Evolutionary conservation across 2,888 invertebrate genomes (phyloP).

Genomic region (Cepaea hortensis): DNA sequence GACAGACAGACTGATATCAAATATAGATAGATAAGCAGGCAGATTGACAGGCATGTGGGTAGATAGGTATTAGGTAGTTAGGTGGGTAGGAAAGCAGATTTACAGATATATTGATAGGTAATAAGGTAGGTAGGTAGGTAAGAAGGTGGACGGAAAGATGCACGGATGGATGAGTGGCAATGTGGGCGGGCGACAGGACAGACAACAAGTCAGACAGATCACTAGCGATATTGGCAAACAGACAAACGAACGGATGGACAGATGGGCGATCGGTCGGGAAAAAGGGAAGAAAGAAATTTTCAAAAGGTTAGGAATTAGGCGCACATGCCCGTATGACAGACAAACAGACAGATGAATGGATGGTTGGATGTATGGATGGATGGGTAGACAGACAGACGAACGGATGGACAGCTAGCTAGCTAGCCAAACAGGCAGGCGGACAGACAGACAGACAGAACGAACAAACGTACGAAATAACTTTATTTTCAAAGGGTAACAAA

Average conservation of each 20-base stretch:
- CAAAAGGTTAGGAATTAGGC: too few species aligned
- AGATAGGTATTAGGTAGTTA: too few species aligned
- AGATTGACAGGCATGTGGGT: background rate
- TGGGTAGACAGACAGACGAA: slow-evolving; percentile 5
- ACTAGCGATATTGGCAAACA: too few species aligned
- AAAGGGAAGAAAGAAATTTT: too few species aligned
- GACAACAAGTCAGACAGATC: background rate
- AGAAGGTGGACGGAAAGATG: background rate
- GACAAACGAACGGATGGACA: background rate
- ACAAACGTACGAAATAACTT: too few species aligned
- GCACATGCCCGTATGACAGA: background rate
- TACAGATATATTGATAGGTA: background rate
- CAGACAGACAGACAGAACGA: too few species aligned
- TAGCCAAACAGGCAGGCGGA: background rate
- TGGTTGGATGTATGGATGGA: background rate
- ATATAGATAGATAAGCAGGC: background rate
- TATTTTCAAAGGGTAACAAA: too few species aligned
- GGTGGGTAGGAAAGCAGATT: background rate
- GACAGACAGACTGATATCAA: background rate
- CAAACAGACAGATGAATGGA: slow-evolving; percentile 16
- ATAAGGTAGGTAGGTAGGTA: background rate
- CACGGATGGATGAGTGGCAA: background rate
- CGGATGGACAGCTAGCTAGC: background rate
- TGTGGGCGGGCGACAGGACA: background rate
- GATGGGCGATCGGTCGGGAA: background rate